Evolutionary conservation across 2,113 vertebrate species (phyloP).

Genomic region (Nyctibius bracteatus): DNA sequence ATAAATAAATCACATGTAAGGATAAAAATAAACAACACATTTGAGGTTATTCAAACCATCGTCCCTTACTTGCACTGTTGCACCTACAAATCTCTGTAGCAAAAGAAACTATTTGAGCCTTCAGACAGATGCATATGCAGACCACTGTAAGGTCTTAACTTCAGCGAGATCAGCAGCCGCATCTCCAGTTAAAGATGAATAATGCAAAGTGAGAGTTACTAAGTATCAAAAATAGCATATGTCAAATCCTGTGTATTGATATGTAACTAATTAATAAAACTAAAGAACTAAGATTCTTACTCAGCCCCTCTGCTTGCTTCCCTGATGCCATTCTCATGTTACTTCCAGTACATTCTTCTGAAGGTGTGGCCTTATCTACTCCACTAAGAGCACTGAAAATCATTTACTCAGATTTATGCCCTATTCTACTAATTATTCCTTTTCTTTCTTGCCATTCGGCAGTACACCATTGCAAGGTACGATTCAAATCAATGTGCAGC

Average conservation of each 20-base stretch:
- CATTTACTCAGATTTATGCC: not conserved
- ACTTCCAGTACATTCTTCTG: not conserved
- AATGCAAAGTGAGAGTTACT: not conserved
- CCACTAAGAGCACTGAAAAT: not conserved
- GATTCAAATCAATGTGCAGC: not conserved
- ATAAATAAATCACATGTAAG: not conserved
- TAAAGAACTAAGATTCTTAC: not conserved
- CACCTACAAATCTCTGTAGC: not conserved
- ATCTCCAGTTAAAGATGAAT: not conserved
- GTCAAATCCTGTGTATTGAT: not conserved
- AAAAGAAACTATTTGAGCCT: not conserved
- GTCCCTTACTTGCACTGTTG: not conserved
- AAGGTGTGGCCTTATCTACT: not conserved
- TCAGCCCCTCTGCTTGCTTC: not conserved
- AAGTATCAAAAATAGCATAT: not conserved
- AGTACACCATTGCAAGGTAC: not conserved
- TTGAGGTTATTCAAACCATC: not conserved
- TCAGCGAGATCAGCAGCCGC: not conserved
- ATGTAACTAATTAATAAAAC: not conserved
- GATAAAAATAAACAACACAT: not conserved
- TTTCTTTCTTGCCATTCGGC: not conserved
- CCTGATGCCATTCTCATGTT: not conserved
- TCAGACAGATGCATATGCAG: accelerated
- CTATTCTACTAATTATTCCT: not conserved
- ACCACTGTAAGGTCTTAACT: not conserved